Base-by-base conservation (phyloP, 2,888 invertebrate genomes). In the Cephus nigrinus region DNA sequence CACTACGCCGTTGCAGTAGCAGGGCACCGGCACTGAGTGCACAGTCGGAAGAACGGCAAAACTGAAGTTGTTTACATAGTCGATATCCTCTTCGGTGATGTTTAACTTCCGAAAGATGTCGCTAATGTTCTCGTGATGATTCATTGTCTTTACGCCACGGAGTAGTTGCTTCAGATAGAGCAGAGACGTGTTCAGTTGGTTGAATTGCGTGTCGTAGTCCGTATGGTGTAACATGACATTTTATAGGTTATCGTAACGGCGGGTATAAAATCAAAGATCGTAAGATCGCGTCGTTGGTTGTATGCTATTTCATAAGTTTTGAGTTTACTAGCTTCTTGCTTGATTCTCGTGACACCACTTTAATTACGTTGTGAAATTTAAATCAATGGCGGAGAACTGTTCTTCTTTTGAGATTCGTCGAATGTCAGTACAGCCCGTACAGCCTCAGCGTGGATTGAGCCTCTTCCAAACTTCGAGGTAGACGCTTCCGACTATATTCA, bases 1-100 rank as follows among this genome's bases (percentile, higher is more conserved):
- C 76, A 95, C 92, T 74, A 91, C 92, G 0, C 94, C 94, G 69
- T 93, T 93, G 84, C 95, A 95, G 89, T 95, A 94, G 81, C 89
- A 90, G 11, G 80, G 75, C 1, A 68, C 75, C 40, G 40, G 40
- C 23, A 55, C 40, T 55, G 40, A 15, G 23, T 55, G 40, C 1
- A 55, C 40, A 15, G 40, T 55, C 5, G 40, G 40, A 23, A 55
- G 40, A 55, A 55, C 23, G 5, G 74, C 82, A 1, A 82, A 74
- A 31, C 75, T 82, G 79, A 85, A 87, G 68, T 81, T 88, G 78
- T 84, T 85, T 79, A 87, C 80, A 80, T 88, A 89, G 31, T 88
- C 86, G 9, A 89, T 73, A 74, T 90, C 89, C 40, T 90, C 90
- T 76, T 84, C 84, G 73, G 89, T 90, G 76, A 90, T 86, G 81